Evolutionary conservation across 2,113 vertebrate species (phyloP), one percentile per base, ranked within the genome.

Genomic region (Bos javanicus): DNA sequence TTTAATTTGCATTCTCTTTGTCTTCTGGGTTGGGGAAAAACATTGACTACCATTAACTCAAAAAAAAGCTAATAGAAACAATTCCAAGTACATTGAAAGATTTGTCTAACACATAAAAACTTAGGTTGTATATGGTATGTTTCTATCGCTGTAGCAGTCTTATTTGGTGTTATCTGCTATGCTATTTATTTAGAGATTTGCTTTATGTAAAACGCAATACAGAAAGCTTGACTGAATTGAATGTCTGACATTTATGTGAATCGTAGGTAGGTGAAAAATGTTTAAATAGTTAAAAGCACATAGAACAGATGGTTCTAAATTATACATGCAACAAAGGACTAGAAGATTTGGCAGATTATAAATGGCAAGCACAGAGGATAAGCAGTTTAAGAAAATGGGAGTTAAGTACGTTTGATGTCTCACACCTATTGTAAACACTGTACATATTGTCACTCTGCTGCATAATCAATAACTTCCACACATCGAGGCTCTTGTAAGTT

Each of bases 231-330:
- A 74, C 62, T 97, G 95, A 95, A 97, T 97, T 98, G 87, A 92
- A 87, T 97, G 4, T 96, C 97, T 98, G 96, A 85, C 97, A 92
- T 97, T 96, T 98, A 87, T 17, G 82, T 98, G 98, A 97, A 90
- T 98, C 94, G 96, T 97, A 98, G 98, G 96, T 98, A 98, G 98
- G 98, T 97, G 87, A 98, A 98, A 97, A 98, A 98, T 97, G 97
- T 99, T 98, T 98, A 97, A 99, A 98, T 98, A 98, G 98, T 98
- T 98, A 98, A 98, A 99, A 98, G 97, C 94, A 54, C 85, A 87
- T 98, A 98, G 98, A 99, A 96, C 98, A 99, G 98, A 98, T 99
- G 98, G 98, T 98, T 99, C 95, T 98, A 98, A 99, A 99, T 99
- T 98, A 98, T 98, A 98, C 97, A 98, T 99, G 97, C 96, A 98